Conservation (phyloP, 2,113 vertebrate genomes). For the Poeciliopsis occidentalis region DNA sequence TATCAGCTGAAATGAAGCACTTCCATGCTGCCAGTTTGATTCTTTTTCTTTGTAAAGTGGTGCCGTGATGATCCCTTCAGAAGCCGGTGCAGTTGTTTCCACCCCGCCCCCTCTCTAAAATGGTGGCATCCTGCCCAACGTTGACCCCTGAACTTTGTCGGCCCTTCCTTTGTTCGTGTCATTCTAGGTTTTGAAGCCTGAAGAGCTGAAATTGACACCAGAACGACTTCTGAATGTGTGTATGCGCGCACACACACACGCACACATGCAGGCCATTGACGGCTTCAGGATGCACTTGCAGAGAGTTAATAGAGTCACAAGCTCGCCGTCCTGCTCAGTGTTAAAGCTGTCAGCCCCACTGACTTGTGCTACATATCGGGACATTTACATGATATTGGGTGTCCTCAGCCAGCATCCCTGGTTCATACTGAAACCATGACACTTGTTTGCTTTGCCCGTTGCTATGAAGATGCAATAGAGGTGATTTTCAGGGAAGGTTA, state of each 20-base stretch:
- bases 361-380: constrained; percentile 73
- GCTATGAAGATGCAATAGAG: constrained; percentile 71
- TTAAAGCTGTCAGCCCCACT: constrained; percentile 76
- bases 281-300: constrained; percentile 62
- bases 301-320: constrained; percentile 76
- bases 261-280: constrained; percentile 57
- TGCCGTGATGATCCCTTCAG: constrained; percentile 19
- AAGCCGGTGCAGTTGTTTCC: constrained; percentile 31
- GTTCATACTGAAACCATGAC: constrained; percentile 70
- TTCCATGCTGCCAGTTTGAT: neutral
- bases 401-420: constrained; percentile 61
- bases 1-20: neutral
- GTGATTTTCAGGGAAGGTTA: constrained; percentile 60
- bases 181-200: constrained; percentile 63
- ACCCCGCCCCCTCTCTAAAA: constrained; percentile 37
- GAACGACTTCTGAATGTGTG: constrained; percentile 42
- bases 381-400: constrained; percentile 82
- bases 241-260: neutral
- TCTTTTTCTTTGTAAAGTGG: constrained; percentile 16
- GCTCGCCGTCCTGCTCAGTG: constrained; percentile 63
- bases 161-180: constrained; percentile 67
- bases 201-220: constrained; percentile 73
- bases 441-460: constrained; percentile 81
- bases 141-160: constrained; percentile 73
- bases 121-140: constrained; percentile 64